These are phyloP conservation scores for Barbus barbus DNA, from an alignment of 2,113 vertebrate genomes.

Conservation along the genomic window DNA sequence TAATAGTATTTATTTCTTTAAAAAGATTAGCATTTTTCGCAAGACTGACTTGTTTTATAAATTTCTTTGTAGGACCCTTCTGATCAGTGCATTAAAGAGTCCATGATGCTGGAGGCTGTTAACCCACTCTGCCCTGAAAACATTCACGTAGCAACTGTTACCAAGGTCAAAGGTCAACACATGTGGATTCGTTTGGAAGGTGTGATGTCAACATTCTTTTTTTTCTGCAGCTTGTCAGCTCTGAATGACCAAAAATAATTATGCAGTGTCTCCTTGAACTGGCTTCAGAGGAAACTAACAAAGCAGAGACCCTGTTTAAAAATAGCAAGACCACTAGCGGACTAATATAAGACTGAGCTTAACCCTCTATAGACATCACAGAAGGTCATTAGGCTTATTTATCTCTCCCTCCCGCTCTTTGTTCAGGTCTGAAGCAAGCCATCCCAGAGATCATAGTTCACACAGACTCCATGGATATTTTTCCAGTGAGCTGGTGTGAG, in stretches of 20 bases:
- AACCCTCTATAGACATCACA: not conserved
- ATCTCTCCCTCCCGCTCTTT: slow-evolving; percentile 26
- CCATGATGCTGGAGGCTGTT: slow-evolving; percentile 96
- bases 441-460: slow-evolving; percentile 90
- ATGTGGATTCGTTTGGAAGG: slow-evolving; percentile 94
- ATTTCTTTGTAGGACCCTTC: slow-evolving; percentile 75
- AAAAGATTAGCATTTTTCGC: not conserved
- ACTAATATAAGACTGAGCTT: not conserved
- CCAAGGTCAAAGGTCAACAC: slow-evolving; percentile 87
- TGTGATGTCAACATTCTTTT: slow-evolving; percentile 54
- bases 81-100: slow-evolving; percentile 91
- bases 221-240: not conserved
- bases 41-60: slow-evolving; percentile 48
- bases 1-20: not conserved
- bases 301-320: not conserved
- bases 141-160: slow-evolving; percentile 90
- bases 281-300: slow-evolving; percentile 16
- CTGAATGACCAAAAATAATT: slow-evolving; percentile 21
- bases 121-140: slow-evolving; percentile 90
- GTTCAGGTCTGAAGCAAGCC: slow-evolving; percentile 86
- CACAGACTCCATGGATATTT: slow-evolving; percentile 94
- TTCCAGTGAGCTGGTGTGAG: slow-evolving; percentile 98
- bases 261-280: not conserved
- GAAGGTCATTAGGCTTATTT: not conserved
- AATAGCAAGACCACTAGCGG: slow-evolving; percentile 7